Conservation (phyloP, 2,888 invertebrate species). For the Drosophila paramelanica region DNA sequence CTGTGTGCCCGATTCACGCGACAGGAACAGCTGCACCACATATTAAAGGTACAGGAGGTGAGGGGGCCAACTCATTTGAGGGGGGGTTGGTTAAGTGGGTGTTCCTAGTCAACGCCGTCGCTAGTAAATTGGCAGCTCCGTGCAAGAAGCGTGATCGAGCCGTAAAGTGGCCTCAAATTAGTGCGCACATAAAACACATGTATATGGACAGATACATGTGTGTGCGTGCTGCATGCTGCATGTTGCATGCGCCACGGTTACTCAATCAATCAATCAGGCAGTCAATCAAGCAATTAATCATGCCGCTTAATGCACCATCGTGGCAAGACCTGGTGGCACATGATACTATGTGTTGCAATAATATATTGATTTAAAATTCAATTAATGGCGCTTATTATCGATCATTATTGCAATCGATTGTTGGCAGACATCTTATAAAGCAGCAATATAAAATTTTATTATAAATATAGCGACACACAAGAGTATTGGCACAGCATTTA, state of each 20-base stretch:
- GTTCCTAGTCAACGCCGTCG: slow-evolving; percentile 1
- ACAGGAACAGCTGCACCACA: background rate
- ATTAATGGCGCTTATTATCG: slow-evolving; percentile 44
- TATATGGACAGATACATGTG: background rate
- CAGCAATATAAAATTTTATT: no score
- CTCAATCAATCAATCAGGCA: slow-evolving; percentile 36
- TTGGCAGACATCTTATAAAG: no score
- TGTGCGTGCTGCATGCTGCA: background rate
- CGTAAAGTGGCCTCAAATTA: slow-evolving; percentile 48
- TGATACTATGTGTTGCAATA: slow-evolving; percentile 24
- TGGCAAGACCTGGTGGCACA: slow-evolving; percentile 13
- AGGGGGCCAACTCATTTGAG: background rate
- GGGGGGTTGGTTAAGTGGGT: background rate
- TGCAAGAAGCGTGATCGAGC: slow-evolving; percentile 37
- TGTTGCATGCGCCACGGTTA: slow-evolving; percentile 15
- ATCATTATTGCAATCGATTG: background rate
- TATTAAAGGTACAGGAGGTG: no score
- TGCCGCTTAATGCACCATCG: slow-evolving; percentile 28
- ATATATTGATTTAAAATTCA: slow-evolving; percentile 30
- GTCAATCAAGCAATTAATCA: slow-evolving; percentile 53
- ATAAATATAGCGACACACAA: no score
- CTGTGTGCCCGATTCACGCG: background rate
- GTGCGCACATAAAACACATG: slow-evolving; percentile 7
- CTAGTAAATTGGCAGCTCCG: slow-evolving; percentile 35
- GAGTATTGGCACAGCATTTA: no score